A percentile compares a stretch with the other conserved stretches of the same genome.
These are phyloP conservation scores for Scalopus aquaticus DNA, from an alignment of 2,113 vertebrate species.

Conservation along the genomic window DNA sequence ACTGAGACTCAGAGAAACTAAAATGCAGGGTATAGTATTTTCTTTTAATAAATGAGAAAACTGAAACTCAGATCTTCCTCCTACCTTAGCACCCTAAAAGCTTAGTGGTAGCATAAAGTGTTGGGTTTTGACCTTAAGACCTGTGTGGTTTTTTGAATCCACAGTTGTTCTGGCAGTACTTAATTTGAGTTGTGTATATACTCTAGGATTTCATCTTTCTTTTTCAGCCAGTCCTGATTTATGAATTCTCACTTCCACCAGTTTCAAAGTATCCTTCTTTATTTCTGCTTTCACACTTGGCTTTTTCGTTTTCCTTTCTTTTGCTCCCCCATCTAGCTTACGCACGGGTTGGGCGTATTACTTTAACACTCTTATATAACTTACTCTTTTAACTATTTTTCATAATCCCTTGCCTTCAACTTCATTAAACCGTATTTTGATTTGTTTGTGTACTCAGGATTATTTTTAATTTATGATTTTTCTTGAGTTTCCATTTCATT, in stretches of 20 bases:
- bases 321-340: not conserved
- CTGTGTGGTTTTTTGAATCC: not conserved
- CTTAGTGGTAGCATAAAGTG: not conserved
- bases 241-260: not conserved
- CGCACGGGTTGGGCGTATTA: not conserved
- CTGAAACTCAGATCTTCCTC: not conserved
- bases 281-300: not conserved
- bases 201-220: not conserved
- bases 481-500: conserved; percentile 34
- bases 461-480: conserved; percentile 31
- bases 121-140: not conserved
- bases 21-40: not conserved
- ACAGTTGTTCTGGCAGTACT: conserved; percentile 13
- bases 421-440: conserved; percentile 35
- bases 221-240: not conserved
- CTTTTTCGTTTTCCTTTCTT: not conserved
- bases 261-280: conserved; percentile 32
- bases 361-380: not conserved
- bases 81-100: not conserved
- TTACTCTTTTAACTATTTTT: conserved; percentile 13
- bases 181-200: not conserved
- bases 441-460: conserved; percentile 2
- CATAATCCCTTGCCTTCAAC: not conserved
- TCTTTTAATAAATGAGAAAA: conserved; percentile 34
- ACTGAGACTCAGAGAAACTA: not conserved